These are phyloP conservation scores for Clavelina lepadiformis DNA, from an alignment of 23 tunicate species.

Conservation along the genomic window DNA sequence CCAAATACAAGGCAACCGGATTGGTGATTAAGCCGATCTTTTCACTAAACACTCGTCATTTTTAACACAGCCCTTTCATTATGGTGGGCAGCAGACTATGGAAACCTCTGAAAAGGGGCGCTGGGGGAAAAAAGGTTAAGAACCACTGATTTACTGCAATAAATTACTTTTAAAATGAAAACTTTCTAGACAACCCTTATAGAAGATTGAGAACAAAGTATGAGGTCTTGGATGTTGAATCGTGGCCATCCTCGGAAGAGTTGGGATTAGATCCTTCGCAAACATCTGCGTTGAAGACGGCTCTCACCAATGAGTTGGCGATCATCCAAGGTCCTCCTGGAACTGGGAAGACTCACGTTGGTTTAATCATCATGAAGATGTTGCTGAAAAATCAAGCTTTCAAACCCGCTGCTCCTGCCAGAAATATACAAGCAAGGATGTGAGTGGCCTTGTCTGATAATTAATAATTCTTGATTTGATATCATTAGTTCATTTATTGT, in stretches of 20 bases:
- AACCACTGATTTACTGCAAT: too few relatives aligned
- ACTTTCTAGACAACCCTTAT: too few relatives aligned
- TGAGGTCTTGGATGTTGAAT: conserved; percentile 23
- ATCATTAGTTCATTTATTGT: too few relatives aligned
- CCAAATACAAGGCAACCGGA: too few relatives aligned
- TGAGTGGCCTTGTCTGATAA: too few relatives aligned
- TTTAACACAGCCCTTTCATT: too few relatives aligned
- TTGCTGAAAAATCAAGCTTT: conserved; percentile 38
- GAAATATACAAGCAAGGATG: not conserved
- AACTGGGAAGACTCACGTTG: conserved; percentile 87
- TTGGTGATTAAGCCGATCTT: not conserved
- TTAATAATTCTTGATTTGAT: too few relatives aligned
- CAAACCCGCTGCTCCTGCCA: not conserved
- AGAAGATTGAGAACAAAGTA: not conserved
- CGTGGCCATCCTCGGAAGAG: conserved; percentile 55
- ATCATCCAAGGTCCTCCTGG: conserved; percentile 97
- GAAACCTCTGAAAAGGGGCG: too few relatives aligned
- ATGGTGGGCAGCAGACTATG: too few relatives aligned
- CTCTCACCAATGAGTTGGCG: conserved; percentile 72
- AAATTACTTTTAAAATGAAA: too few relatives aligned
- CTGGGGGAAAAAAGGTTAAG: too few relatives aligned
- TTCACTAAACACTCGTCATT: too few relatives aligned
- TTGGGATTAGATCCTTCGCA: conserved; percentile 57
- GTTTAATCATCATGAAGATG: conserved; percentile 48
- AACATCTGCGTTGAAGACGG: conserved; percentile 49